Conservation (phyloP, 2,888 invertebrate genomes). For the Thalpophila matura region DNA sequence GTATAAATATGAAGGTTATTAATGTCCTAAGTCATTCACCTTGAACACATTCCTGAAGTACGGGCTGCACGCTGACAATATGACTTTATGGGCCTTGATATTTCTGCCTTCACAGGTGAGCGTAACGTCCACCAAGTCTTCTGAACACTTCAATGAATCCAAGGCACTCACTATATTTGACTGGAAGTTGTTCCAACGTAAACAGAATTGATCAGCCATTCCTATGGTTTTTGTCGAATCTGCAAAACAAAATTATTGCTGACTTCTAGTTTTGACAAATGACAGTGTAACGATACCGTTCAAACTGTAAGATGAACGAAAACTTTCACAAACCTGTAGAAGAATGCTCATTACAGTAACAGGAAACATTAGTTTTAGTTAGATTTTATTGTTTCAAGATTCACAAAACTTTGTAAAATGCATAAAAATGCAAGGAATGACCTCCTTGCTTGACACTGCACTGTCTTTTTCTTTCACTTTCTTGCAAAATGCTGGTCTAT, state of each 20-base stretch:
- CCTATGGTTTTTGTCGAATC: slow-evolving; percentile 77
- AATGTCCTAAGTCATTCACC: slow-evolving; percentile 91
- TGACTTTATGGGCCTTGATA: slow-evolving; percentile 94
- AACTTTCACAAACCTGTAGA: slow-evolving; percentile 67
- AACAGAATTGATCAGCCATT: slow-evolving; percentile 93
- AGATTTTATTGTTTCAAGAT: slow-evolving; percentile 58
- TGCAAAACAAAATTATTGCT: slow-evolving; percentile 73
- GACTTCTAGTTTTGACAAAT: slow-evolving; percentile 70
- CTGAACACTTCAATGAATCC: slow-evolving; percentile 93
- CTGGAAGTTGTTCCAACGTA: slow-evolving; percentile 94
- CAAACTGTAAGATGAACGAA: slow-evolving; percentile 26
- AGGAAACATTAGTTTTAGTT: slow-evolving; percentile 68
- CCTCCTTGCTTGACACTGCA: slow-evolving; percentile 86
- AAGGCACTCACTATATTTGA: slow-evolving; percentile 93
- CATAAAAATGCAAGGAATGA: slow-evolving; percentile 89
- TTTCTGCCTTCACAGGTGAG: slow-evolving; percentile 93
- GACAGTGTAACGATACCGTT: slow-evolving; percentile 60
- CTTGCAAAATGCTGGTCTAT: slow-evolving; percentile 56
- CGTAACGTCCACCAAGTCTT: slow-evolving; percentile 94
- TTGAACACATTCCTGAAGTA: slow-evolving; percentile 94
- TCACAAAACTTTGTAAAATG: slow-evolving; percentile 71
- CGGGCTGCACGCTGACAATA: slow-evolving; percentile 94
- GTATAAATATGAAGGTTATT: slow-evolving; percentile 85
- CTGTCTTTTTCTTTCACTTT: slow-evolving; percentile 85
- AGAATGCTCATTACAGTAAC: slow-evolving; percentile 71